phyloP scores from a whole-genome alignment of 2,888 invertebrate species.

The Macrosoma leucophasiata region DNA sequence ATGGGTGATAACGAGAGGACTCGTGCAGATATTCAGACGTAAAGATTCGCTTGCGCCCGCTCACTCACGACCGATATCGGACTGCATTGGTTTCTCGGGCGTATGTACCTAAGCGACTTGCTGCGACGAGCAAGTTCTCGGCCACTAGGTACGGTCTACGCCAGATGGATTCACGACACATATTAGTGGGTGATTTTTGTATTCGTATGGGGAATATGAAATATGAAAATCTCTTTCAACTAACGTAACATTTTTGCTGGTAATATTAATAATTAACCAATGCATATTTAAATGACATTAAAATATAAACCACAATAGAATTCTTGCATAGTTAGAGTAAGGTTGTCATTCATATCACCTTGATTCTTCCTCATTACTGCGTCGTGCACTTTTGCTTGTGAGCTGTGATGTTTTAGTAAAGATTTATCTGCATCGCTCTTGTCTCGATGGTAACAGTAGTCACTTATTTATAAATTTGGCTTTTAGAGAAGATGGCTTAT shows the following conservation, averaged over 20 bases:
- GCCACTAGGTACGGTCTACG: constrained; percentile 57
- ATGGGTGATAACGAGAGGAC: constrained; percentile 49
- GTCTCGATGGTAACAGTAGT: constrained; percentile 53
- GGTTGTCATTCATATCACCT: constrained; percentile 59
- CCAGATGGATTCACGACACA: constrained; percentile 49
- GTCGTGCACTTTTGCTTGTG: constrained; percentile 59
- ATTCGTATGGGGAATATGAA: constrained; percentile 59
- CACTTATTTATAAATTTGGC: constrained; percentile 51
- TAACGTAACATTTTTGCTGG: constrained; percentile 49
- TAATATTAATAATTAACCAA: constrained; percentile 26
- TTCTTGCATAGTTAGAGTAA: constrained; percentile 36
- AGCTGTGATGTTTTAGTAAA: constrained; percentile 67
- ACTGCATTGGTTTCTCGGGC: constrained; percentile 29
- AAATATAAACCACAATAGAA: constrained; percentile 24
- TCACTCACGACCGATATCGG: constrained; percentile 6
- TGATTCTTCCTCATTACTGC: constrained; percentile 44
- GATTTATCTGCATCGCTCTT: constrained; percentile 45
- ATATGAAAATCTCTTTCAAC: constrained; percentile 72
- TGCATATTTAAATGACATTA: constrained; percentile 27
- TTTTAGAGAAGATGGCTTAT: constrained; percentile 39
- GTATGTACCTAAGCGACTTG: constrained; percentile 69
- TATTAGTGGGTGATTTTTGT: constrained; percentile 71
- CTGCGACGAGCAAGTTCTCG: constrained; percentile 66
- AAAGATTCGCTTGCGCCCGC: constrained; percentile 3
- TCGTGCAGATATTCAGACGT: neutral